Conservation (phyloP, 2,113 vertebrate species). For the Sardina pilchardus region DNA sequence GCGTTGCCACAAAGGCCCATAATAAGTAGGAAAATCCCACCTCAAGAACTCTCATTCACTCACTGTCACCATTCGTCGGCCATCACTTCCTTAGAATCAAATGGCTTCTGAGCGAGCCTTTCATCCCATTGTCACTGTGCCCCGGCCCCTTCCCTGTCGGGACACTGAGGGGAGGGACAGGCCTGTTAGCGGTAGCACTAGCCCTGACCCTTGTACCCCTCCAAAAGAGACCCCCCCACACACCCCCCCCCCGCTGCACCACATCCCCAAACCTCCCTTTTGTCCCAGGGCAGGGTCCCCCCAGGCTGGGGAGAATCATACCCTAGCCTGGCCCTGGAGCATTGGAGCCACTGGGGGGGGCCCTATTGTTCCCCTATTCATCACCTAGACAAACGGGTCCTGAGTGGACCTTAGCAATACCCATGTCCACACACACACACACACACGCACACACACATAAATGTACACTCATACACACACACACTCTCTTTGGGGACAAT, state of each 20-base stretch:
- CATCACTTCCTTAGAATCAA: slow-evolving; percentile 86
- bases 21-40: slow-evolving; percentile 75
- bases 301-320: slow-evolving; percentile 77
- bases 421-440: slow-evolving; percentile 51
- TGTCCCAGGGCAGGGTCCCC: slow-evolving; percentile 73
- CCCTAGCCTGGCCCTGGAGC: slow-evolving; percentile 67
- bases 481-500: slow-evolving; percentile 63
- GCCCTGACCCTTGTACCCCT: slow-evolving; percentile 70
- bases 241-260: not conserved
- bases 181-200: slow-evolving; percentile 66
- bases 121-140: slow-evolving; percentile 80
- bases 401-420: slow-evolving; percentile 75
- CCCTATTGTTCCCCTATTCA: slow-evolving; percentile 78
- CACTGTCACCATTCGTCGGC: slow-evolving; percentile 79
- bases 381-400: slow-evolving; percentile 81
- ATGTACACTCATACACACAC: slow-evolving; percentile 63
- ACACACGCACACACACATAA: not conserved
- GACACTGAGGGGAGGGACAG: slow-evolving; percentile 68
- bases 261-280: slow-evolving; percentile 50
- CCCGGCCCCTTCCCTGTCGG: slow-evolving; percentile 73
- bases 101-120: slow-evolving; percentile 80
- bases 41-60: slow-evolving; percentile 77
- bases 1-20: slow-evolving; percentile 71
- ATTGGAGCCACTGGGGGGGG: slow-evolving; percentile 71
- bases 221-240: slow-evolving; percentile 67